These are phyloP conservation scores for Drosophila incognita DNA, from an alignment of 2,888 invertebrate genomes.

Conservation along the genomic window DNA sequence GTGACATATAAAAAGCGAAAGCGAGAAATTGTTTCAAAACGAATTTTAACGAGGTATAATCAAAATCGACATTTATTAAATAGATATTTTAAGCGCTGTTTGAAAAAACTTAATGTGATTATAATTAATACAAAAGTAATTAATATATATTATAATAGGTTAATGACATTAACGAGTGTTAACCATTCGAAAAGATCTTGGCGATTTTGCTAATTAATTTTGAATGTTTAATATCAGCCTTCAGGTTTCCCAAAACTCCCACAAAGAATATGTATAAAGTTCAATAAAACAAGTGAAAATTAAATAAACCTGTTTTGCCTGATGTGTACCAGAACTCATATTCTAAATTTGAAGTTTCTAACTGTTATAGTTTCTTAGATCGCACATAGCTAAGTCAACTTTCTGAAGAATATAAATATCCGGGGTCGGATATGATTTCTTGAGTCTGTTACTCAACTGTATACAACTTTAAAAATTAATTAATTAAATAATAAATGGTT, in stretches of 20 bases:
- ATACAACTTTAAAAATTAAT: not conserved
- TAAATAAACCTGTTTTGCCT: not conserved
- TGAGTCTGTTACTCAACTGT: not conserved
- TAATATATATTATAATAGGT: not conserved
- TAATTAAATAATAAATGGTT: not conserved
- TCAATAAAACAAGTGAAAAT: too few relatives aligned
- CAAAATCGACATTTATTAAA: not conserved
- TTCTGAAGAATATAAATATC: not conserved
- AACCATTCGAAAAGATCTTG: not conserved
- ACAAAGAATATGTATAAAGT: too few relatives aligned
- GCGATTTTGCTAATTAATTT: not conserved
- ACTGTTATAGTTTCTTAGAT: not conserved
- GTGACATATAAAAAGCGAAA: not conserved
- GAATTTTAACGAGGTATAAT: not conserved
- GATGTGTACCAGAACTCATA: not conserved
- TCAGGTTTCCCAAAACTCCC: too few relatives aligned
- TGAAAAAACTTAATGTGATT: not conserved
- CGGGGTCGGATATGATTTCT: not conserved
- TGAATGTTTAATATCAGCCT: not conserved
- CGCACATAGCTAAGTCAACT: not conserved
- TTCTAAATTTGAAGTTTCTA: not conserved
- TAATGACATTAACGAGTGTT: not conserved
- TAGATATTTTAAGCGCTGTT: not conserved
- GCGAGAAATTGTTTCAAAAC: not conserved
- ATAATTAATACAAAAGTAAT: not conserved